Conservation (phyloP, 1,140 invertebrate genomes). For the Drosophila pectinifera region DNA sequence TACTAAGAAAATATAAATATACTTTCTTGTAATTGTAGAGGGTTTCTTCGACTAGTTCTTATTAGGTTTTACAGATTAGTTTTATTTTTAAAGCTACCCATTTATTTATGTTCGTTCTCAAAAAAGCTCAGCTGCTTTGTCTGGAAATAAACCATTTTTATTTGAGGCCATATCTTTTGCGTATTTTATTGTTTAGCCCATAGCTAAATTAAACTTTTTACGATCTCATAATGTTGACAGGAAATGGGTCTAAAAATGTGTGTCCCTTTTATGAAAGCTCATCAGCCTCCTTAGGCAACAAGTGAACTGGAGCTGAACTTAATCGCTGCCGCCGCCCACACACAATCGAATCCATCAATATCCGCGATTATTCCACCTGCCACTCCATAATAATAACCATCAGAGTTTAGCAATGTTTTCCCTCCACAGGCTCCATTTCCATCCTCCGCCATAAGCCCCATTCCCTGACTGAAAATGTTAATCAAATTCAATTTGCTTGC, state of each 20-base stretch:
- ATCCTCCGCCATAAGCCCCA: conserved; percentile 3
- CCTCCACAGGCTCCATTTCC: neutral
- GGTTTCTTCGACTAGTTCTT: neutral
- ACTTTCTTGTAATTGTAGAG: too few relatives aligned
- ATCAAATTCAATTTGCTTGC: conserved; percentile 77
- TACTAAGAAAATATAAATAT: neutral
- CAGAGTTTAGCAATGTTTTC: conserved; percentile 22
- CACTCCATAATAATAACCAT: conserved; percentile 47
- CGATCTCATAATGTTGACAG: neutral
- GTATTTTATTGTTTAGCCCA: neutral
- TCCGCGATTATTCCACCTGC: conserved; percentile 42
- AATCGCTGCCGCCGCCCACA: neutral
- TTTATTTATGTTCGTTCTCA: too few relatives aligned
- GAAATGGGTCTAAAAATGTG: neutral
- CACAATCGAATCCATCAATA: conserved; percentile 34
- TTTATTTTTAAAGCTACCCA: neutral
- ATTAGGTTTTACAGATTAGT: neutral
- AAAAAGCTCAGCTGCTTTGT: too few relatives aligned
- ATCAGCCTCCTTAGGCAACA: conserved; percentile 14
- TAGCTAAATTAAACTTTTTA: conserved; percentile 8
- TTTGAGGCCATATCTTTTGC: neutral
- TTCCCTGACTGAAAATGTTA: conserved; percentile 45
- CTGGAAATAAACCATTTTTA: neutral
- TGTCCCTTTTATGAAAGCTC: neutral
- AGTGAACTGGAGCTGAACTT: conserved; percentile 8